Conservation (phyloP, 92 coral and sea anemone genomes). For the Phenganax subtilis region DNA sequence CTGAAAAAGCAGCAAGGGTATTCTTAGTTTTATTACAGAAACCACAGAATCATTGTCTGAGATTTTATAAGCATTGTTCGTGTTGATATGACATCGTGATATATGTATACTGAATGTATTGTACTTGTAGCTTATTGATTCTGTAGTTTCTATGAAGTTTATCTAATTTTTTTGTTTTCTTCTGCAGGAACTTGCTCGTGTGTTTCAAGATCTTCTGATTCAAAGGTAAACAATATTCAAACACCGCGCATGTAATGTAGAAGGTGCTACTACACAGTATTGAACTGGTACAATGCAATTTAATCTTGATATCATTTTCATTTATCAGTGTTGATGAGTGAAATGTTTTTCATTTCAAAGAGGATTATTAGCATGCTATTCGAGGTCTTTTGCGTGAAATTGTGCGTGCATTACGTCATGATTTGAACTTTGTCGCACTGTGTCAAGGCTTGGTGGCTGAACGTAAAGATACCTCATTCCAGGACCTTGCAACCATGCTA, state of each 20-base stretch:
- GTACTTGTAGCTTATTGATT: too few relatives aligned
- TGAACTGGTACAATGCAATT: neutral
- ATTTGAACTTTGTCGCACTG: slow-evolving; percentile 78
- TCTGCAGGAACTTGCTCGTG: slow-evolving; percentile 82
- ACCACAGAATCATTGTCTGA: neutral
- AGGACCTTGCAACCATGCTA: slow-evolving; percentile 66
- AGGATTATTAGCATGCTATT: slow-evolving; percentile 86
- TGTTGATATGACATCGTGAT: too few relatives aligned
- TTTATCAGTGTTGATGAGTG: neutral
- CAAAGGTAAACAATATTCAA: slow-evolving; percentile 58
- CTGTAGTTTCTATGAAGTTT: too few relatives aligned
- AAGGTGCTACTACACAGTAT: neutral
- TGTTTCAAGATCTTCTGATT: slow-evolving; percentile 82
- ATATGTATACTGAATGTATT: too few relatives aligned
- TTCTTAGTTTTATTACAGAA: neutral
- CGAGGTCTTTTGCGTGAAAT: slow-evolving; percentile 87
- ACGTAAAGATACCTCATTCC: slow-evolving; percentile 80
- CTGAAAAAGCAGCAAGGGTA: slow-evolving; percentile 81
- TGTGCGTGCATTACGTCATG: slow-evolving; percentile 83
- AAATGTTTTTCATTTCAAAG: slow-evolving; percentile 45
- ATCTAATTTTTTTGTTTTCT: slow-evolving; percentile 9
- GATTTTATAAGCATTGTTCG: too few relatives aligned
- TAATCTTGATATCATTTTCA: too few relatives aligned
- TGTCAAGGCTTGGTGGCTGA: slow-evolving; percentile 96
- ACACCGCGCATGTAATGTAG: neutral